Conservation (phyloP, 2,888 invertebrate genomes). For the Formica aserva region DNA sequence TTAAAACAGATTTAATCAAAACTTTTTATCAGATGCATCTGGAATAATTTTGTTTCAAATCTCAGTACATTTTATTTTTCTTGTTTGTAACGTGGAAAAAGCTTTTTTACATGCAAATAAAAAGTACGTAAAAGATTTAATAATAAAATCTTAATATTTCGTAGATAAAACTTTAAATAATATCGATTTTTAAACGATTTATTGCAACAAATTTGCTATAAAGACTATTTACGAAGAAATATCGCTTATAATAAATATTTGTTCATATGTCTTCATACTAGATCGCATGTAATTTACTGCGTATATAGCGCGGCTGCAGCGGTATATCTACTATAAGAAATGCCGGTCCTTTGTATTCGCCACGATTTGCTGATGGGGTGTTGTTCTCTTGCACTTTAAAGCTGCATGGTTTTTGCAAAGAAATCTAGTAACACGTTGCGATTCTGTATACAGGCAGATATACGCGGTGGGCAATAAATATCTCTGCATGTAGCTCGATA, state of each 20-base stretch:
- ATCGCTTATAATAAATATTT: neutral
- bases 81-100: neutral
- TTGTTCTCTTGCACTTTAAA: slow-evolving; percentile 54
- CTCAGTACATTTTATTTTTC: neutral
- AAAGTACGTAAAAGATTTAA: neutral
- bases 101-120: neutral
- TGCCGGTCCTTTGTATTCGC: slow-evolving; percentile 21
- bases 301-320: neutral
- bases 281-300: slow-evolving; percentile 21
- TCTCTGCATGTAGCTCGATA: neutral
- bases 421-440: slow-evolving; percentile 49
- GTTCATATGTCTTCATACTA: slow-evolving; percentile 18
- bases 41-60: neutral
- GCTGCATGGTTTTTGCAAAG: slow-evolving; percentile 57
- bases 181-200: neutral
- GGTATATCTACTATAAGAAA: slow-evolving; percentile 17
- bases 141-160: neutral
- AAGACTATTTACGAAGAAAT: neutral
- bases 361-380: slow-evolving; percentile 24
- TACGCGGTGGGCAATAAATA: slow-evolving; percentile 32
- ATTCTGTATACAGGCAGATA: slow-evolving; percentile 32
- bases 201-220: neutral
- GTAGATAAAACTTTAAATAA: neutral
- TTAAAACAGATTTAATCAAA: neutral
- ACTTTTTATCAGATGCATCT: neutral